phyloP scores from a whole-genome alignment of 2,888 invertebrate species.

The Apodemia mormo region DNA sequence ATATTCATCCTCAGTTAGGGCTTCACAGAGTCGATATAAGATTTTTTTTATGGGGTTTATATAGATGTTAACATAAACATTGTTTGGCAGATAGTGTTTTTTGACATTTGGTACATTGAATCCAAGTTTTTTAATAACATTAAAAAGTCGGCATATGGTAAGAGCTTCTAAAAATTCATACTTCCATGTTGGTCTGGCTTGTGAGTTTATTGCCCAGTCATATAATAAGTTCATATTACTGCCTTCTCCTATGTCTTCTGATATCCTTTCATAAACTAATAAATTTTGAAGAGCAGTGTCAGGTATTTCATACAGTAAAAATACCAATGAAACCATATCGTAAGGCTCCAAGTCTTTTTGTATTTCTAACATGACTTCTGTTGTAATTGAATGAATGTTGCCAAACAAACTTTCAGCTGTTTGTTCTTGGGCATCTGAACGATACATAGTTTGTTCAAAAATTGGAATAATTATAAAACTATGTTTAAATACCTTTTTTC shows the following conservation, averaged over 20 bases:
- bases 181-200: slow-evolving; percentile 57
- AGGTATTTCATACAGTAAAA: slow-evolving; percentile 66
- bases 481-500: background rate
- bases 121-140: slow-evolving; percentile 63
- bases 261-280: slow-evolving; percentile 58
- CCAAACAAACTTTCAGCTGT: slow-evolving; percentile 39
- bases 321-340: slow-evolving; percentile 67
- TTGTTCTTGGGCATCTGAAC: slow-evolving; percentile 45
- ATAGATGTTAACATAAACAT: slow-evolving; percentile 46
- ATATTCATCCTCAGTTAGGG: slow-evolving; percentile 52
- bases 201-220: slow-evolving; percentile 64
- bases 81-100: slow-evolving; percentile 53
- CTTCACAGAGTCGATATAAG: slow-evolving; percentile 67
- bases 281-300: slow-evolving; percentile 67
- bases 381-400: slow-evolving; percentile 51
- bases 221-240: slow-evolving; percentile 57
- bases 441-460: slow-evolving; percentile 39
- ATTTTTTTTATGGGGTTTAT: slow-evolving; percentile 64
- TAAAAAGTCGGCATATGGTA: slow-evolving; percentile 59
- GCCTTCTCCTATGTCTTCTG: slow-evolving; percentile 47
- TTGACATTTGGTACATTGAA: slow-evolving; percentile 53
- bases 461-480: background rate
- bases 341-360: slow-evolving; percentile 64
- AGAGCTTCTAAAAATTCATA: slow-evolving; percentile 71
- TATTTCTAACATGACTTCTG: slow-evolving; percentile 56